phyloP scores from a whole-genome alignment of 2,113 vertebrate species.

The Jacana jacana region DNA sequence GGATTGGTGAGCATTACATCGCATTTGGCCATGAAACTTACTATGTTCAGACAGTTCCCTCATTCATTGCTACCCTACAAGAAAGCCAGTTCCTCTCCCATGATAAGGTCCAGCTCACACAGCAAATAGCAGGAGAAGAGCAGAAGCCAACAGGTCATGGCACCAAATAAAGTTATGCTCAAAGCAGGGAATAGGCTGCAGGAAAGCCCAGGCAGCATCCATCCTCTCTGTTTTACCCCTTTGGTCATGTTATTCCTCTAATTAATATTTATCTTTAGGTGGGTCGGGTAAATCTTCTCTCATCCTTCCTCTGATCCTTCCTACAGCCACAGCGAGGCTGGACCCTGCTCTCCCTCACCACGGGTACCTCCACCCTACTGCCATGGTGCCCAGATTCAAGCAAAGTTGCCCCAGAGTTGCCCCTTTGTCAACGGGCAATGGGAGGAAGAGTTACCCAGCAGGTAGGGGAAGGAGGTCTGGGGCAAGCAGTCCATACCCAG shows the following conservation, averaged over 20 bases:
- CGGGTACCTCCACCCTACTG: not conserved
- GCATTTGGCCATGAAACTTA: not conserved
- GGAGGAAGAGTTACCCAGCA: not conserved
- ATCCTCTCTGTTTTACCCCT: not conserved
- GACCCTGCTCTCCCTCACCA: not conserved
- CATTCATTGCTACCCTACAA: not conserved
- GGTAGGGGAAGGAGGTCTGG: not conserved
- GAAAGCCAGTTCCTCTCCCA: not conserved
- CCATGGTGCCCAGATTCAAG: accelerated
- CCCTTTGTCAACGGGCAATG: accelerated
- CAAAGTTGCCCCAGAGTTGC: accelerated
- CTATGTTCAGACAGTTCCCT: not conserved
- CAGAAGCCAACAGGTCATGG: not conserved
- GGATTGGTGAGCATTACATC: not conserved
- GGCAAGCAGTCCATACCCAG: accelerated
- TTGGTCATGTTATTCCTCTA: not conserved
- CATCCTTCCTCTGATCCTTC: not conserved
- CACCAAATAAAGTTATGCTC: too few relatives aligned
- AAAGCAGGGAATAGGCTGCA: not conserved
- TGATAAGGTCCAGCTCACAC: not conserved
- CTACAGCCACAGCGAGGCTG: not conserved
- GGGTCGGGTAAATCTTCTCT: not conserved
- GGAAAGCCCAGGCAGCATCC: not conserved
- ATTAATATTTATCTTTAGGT: not conserved
- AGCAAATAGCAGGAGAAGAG: not conserved